These are phyloP conservation scores for Leptoteleia sp. DNA, from an alignment of 1,140 invertebrate species.

Conservation along the genomic window DNA sequence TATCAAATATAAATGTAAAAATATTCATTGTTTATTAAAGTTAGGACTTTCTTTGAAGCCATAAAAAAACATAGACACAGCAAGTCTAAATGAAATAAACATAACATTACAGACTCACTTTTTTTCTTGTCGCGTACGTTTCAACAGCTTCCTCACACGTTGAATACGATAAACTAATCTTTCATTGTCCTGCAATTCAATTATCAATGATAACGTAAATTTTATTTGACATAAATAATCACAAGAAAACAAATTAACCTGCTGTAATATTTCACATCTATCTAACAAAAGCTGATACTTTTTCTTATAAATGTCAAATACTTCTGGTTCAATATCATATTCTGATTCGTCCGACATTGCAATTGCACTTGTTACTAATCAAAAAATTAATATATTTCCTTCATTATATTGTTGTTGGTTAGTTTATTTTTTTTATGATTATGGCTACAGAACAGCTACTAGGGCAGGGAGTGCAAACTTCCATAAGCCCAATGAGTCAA, in stretches of 20 bases:
- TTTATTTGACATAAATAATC: slow-evolving; percentile 7
- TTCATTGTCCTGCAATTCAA: slow-evolving; percentile 78
- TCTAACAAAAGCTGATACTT: slow-evolving; percentile 79
- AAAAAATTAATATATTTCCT: slow-evolving; percentile 55
- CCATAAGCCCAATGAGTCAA: no score
- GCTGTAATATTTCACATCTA: slow-evolving; percentile 79
- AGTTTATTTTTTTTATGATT: no score
- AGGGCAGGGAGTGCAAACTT: no score
- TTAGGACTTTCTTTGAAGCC: no score
- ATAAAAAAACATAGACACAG: no score
- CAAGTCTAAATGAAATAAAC: no score
- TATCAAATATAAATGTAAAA: no score
- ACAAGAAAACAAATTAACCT: slow-evolving; percentile 69
- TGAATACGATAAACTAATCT: slow-evolving; percentile 80
- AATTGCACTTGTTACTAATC: slow-evolving; percentile 58
- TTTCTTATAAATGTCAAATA: slow-evolving; percentile 77
- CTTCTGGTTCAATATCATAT: slow-evolving; percentile 75
- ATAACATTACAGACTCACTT: slow-evolving; percentile 78
- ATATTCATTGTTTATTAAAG: no score
- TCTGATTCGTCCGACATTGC: slow-evolving; percentile 74
- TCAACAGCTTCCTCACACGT: slow-evolving; percentile 77
- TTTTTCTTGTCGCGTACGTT: slow-evolving; percentile 79
- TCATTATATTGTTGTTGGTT: no score
- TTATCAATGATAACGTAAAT: neutral
- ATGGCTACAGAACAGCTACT: no score